These are phyloP conservation scores for Corythornis vintsioides DNA, from an alignment of 2,113 vertebrate genomes.

Conservation along the genomic window DNA sequence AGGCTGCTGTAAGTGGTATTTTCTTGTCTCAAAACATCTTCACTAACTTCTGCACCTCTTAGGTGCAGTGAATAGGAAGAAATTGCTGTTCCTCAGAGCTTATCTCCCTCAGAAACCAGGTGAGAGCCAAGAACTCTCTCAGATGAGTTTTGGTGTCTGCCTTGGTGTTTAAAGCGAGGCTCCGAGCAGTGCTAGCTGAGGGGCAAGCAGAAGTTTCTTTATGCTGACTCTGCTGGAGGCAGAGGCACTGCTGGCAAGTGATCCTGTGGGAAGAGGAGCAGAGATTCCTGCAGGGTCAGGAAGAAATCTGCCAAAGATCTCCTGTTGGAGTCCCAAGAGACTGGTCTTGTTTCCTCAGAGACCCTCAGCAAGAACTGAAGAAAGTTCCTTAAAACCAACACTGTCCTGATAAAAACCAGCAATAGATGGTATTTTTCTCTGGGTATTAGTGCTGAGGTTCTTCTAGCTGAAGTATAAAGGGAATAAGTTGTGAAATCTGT, in stretches of 20 bases:
- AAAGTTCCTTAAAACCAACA: background rate
- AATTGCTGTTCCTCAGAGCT: background rate
- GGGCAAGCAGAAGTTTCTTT: background rate
- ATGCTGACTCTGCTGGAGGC: background rate
- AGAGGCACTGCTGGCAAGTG: background rate
- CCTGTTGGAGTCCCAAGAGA: background rate
- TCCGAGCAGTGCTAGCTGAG: fast-evolving
- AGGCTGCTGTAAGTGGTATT: slow-evolving; percentile 80
- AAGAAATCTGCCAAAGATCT: background rate
- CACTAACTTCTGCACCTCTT: background rate
- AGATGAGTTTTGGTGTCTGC: background rate
- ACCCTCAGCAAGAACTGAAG: background rate
- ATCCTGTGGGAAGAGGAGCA: fast-evolving
- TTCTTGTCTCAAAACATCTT: background rate
- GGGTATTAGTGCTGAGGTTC: background rate
- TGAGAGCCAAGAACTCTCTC: background rate
- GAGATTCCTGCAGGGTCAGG: background rate
- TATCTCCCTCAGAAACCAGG: background rate
- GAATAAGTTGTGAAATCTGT: background rate
- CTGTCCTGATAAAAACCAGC: background rate
- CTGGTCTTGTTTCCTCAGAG: background rate
- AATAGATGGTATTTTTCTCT: background rate
- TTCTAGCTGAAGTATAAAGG: background rate
- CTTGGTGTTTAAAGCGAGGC: background rate
- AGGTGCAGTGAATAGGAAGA: background rate